phyloP scores from a whole-genome alignment of 2,888 invertebrate genomes.

The Cheilosia vulpina region DNA sequence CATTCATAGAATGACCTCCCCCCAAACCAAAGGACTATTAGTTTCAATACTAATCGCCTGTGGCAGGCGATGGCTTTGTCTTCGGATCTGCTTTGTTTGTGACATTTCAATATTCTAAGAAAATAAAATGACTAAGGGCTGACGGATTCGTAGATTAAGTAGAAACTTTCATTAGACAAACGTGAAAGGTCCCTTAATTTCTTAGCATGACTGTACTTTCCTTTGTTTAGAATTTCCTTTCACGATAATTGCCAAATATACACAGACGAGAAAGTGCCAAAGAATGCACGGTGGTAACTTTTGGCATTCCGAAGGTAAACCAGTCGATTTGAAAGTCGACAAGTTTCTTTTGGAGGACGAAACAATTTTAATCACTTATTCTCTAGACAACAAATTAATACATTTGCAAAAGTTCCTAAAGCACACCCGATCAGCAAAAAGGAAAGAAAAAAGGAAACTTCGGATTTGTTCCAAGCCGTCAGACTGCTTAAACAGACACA shows the following conservation, averaged over 20 bases:
- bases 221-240: background rate
- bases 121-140: constrained; percentile 10
- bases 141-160: constrained; percentile 42
- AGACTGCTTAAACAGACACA: constrained; percentile 18
- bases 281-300: too few relatives aligned
- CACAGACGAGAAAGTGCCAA: too few relatives aligned
- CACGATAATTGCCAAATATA: too few relatives aligned
- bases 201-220: background rate
- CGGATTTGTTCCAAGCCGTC: constrained; percentile 1
- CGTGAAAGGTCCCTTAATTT: constrained; percentile 36
- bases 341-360: background rate
- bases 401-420: constrained; percentile 44
- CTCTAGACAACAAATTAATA: background rate
- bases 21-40: constrained; percentile 4
- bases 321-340: too few relatives aligned
- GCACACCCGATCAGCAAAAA: constrained; percentile 17
- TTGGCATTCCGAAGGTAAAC: too few relatives aligned
- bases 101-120: constrained; percentile 42
- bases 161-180: constrained; percentile 51
- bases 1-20: background rate
- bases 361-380: background rate
- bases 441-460: background rate
- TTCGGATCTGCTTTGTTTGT: constrained; percentile 39
- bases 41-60: constrained; percentile 36
- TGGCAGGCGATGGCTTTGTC: constrained; percentile 19